Conservation (phyloP, 2,797 vertebrate species). For the Acanthurus lineatus region DNA sequence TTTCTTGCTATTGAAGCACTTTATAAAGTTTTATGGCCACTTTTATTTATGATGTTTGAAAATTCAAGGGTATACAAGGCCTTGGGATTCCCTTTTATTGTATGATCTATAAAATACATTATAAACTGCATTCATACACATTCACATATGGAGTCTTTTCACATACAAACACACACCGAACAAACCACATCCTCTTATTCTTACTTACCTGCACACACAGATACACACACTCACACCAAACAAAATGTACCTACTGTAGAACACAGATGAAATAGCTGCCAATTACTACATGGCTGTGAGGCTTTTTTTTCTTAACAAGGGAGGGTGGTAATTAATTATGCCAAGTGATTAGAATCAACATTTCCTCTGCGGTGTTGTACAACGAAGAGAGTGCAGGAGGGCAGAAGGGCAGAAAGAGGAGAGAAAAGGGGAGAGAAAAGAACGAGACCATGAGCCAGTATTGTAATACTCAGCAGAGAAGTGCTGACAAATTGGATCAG, state of each 20-base stretch:
- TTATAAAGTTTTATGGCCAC: slow-evolving; percentile 29
- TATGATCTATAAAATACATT: slow-evolving; percentile 2
- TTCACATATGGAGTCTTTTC: neutral
- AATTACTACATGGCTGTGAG: slow-evolving; percentile 59
- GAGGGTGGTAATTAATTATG: slow-evolving; percentile 70
- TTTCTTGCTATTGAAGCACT: slow-evolving; percentile 33
- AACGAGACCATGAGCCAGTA: slow-evolving; percentile 33
- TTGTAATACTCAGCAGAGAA: slow-evolving; percentile 31
- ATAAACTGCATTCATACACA: neutral
- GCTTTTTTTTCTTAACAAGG: slow-evolving; percentile 73
- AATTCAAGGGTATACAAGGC: slow-evolving; percentile 25
- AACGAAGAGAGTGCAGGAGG: slow-evolving; percentile 51
- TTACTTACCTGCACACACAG: neutral
- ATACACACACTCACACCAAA: neutral
- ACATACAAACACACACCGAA: neutral
- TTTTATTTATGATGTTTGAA: slow-evolving; percentile 40
- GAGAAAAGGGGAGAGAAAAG: neutral
- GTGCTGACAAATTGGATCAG: slow-evolving; percentile 39
- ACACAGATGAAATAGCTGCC: slow-evolving; percentile 51
- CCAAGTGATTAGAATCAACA: slow-evolving; percentile 65
- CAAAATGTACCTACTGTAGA: slow-evolving; percentile 35
- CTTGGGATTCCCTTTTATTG: slow-evolving; percentile 12
- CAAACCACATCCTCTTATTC: neutral
- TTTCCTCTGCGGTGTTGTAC: slow-evolving; percentile 60
- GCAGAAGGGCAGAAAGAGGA: slow-evolving; percentile 30